phyloP scores from a whole-genome alignment of 2,797 vertebrate species.

The Eulemur coronatus region DNA sequence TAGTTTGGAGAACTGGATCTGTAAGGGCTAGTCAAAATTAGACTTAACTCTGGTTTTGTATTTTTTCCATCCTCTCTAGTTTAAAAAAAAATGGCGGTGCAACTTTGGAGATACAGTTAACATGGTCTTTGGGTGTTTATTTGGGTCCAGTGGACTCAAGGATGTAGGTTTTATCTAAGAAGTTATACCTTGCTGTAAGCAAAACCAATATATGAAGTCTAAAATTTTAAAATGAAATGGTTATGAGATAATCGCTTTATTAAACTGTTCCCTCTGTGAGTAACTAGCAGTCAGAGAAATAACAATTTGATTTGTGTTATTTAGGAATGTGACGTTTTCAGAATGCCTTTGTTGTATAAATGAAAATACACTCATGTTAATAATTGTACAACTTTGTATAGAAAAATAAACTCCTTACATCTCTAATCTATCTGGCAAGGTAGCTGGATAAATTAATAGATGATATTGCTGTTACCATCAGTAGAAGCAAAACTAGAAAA shows the following conservation, averaged over 20 bases:
- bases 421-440: not conserved
- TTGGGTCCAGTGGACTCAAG: not conserved
- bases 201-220: not conserved
- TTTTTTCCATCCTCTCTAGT: not conserved
- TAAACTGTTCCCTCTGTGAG: not conserved
- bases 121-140: not conserved
- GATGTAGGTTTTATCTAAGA: conserved; percentile 9
- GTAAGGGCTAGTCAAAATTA: not conserved
- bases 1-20: not conserved
- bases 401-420: not conserved
- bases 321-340: not conserved
- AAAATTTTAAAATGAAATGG: not conserved
- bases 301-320: not conserved
- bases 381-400: not conserved
- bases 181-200: not conserved
- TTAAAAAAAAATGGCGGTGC: not conserved
- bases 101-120: not conserved
- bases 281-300: not conserved
- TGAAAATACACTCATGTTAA: not conserved
- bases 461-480: not conserved
- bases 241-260: not conserved
- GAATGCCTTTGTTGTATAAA: not conserved
- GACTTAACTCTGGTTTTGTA: not conserved
- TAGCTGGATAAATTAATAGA: not conserved
- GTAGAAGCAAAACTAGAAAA: not conserved